A percentile compares a stretch with the other conserved stretches of the same genome.
Conservation (phyloP, 2,888 invertebrate genomes). For the Drosophila rubida region DNA sequence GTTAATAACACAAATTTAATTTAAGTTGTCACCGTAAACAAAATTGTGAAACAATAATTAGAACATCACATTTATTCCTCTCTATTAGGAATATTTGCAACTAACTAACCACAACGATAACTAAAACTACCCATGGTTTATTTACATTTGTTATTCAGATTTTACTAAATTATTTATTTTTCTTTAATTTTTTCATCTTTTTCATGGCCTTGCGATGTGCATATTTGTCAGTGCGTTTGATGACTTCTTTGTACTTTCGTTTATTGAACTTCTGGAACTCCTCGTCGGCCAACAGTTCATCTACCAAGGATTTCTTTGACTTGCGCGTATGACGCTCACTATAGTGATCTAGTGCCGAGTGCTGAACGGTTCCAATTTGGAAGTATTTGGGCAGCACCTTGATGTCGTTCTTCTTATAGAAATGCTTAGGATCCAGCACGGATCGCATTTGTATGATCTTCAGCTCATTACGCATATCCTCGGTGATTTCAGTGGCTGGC, state of each 20-base stretch:
- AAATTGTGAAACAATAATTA: too few species aligned
- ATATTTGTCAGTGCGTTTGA: conserved; percentile 88
- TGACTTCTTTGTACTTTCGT: conserved; percentile 91
- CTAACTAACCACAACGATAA: neutral
- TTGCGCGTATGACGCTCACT: conserved; percentile 93
- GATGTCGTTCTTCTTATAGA: conserved; percentile 96
- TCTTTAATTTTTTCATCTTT: conserved; percentile 88
- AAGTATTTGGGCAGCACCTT: conserved; percentile 96
- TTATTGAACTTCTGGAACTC: conserved; percentile 93
- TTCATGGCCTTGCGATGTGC: conserved; percentile 91
- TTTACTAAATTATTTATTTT: conserved; percentile 66
- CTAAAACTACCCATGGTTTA: neutral
- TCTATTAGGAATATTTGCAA: too few species aligned
- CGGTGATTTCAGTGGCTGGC: conserved; percentile 94
- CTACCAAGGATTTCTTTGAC: conserved; percentile 95
- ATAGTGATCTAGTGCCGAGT: conserved; percentile 94
- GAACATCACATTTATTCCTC: too few species aligned
- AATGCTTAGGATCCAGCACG: conserved; percentile 95
- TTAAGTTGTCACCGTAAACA: too few species aligned
- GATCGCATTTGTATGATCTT: conserved; percentile 96
- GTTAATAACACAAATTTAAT: too few species aligned
- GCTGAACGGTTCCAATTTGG: conserved; percentile 93
- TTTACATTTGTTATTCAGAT: neutral
- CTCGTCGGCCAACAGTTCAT: conserved; percentile 96
- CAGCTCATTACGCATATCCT: conserved; percentile 94